phyloP scores from a whole-genome alignment of 2,888 invertebrate genomes.

The Creontiades dilutus region DNA sequence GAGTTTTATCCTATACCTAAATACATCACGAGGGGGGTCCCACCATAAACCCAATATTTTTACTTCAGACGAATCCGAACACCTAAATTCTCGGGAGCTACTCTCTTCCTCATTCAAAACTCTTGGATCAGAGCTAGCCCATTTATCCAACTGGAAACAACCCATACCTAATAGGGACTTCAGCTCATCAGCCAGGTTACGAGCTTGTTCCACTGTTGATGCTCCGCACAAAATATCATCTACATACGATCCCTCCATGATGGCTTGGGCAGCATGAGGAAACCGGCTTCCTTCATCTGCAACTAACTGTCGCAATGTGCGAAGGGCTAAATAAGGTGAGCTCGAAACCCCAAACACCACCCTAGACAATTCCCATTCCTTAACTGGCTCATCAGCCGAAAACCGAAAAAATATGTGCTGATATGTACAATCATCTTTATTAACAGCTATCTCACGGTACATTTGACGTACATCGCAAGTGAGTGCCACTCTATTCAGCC shows the following conservation, averaged over 20 bases:
- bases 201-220: not conserved
- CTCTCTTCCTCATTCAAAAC: not conserved
- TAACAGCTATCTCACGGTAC: slow-evolving; percentile 24
- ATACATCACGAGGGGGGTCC: slow-evolving; percentile 71
- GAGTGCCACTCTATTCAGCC: not conserved
- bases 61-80: slow-evolving; percentile 22
- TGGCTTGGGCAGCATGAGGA: not conserved
- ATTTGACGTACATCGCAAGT: slow-evolving; percentile 45
- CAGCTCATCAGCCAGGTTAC: not conserved
- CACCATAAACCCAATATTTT: slow-evolving; percentile 74
- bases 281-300: not conserved
- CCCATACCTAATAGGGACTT: not conserved
- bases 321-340: not conserved
- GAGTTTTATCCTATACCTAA: slow-evolving; percentile 67
- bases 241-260: not conserved
- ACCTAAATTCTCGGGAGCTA: not conserved
- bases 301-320: not conserved
- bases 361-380: not conserved
- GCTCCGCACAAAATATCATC: slow-evolving; percentile 9
- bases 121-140: slow-evolving; percentile 43
- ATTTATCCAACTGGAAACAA: slow-evolving; percentile 66
- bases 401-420: slow-evolving; percentile 12
- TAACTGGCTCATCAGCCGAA: not conserved
- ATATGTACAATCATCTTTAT: slow-evolving; percentile 30
- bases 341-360: slow-evolving; percentile 4